Evolutionary conservation across 2,888 invertebrate genomes (phyloP).

Genomic region (Lysandra coridon): DNA sequence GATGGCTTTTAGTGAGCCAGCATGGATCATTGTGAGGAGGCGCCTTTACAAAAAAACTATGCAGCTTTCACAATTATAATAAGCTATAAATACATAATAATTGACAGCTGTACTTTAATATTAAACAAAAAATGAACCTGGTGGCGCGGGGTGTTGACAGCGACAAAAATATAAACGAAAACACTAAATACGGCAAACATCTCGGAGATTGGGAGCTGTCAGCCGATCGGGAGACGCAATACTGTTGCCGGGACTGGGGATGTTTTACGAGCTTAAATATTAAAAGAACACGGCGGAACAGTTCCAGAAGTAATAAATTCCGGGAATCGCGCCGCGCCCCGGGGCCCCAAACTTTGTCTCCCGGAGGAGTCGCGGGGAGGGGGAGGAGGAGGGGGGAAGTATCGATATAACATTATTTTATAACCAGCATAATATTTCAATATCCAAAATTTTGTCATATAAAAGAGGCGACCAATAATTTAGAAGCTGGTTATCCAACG

Average conservation of each 20-base stretch:
- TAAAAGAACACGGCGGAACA: slow-evolving; percentile 14
- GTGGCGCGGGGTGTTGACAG: background rate
- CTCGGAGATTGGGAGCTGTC: background rate
- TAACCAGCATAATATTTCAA: background rate
- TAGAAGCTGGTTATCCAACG: background rate
- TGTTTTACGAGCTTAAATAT: slow-evolving; percentile 16
- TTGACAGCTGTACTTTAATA: too few species aligned
- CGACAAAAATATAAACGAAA: background rate
- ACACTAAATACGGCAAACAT: background rate
- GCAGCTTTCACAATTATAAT: too few species aligned
- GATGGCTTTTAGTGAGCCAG: too few species aligned
- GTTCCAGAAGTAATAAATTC: slow-evolving; percentile 7
- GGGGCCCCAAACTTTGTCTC: background rate
- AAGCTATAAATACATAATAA: too few species aligned
- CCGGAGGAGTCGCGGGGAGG: background rate
- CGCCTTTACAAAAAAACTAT: too few species aligned
- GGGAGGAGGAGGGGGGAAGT: background rate
- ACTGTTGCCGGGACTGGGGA: background rate
- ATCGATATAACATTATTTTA: background rate
- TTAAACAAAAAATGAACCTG: too few species aligned
- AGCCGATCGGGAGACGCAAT: background rate
- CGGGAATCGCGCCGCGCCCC: background rate
- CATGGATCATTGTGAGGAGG: too few species aligned
- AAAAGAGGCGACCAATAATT: background rate
- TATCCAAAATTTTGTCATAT: too few species aligned